Conservation (phyloP, 1,140 invertebrate genomes). For the Procambarus clarkii region DNA sequence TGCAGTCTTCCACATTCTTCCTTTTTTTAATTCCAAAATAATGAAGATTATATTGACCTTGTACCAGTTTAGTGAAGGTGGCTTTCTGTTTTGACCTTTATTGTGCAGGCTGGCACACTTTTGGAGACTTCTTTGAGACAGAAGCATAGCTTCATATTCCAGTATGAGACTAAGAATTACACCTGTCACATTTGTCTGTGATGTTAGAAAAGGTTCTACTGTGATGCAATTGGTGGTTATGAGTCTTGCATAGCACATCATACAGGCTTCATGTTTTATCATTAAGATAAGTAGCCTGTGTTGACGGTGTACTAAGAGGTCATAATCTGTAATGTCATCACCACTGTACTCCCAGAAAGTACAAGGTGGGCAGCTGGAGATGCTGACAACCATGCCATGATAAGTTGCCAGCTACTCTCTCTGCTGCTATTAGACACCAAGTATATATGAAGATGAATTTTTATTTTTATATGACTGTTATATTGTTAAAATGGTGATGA, state of each 20-base stretch:
- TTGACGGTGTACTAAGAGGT: slow-evolving; percentile 9
- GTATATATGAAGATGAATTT: slow-evolving; percentile 69
- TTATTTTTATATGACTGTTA: slow-evolving; percentile 71
- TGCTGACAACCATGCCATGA: slow-evolving; percentile 26
- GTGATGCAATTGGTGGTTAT: slow-evolving; percentile 48
- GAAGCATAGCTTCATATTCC: slow-evolving; percentile 29
- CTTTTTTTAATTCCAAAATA: not conserved
- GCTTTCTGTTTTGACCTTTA: not conserved
- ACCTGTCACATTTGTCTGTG: slow-evolving; percentile 62
- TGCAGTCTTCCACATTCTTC: slow-evolving; percentile 34
- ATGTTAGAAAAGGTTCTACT: slow-evolving; percentile 61
- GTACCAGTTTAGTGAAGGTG: not conserved
- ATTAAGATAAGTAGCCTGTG: not conserved
- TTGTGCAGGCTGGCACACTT: not conserved
- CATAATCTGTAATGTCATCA: slow-evolving; percentile 51
- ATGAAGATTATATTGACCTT: not conserved
- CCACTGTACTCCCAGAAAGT: slow-evolving; percentile 64
- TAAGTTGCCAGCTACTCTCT: slow-evolving; percentile 50
- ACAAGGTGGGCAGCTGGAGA: slow-evolving; percentile 67
- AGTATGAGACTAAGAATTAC: slow-evolving; percentile 51
- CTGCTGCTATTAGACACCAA: slow-evolving; percentile 64
- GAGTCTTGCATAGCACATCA: slow-evolving; percentile 15
- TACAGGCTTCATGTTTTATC: slow-evolving; percentile 5
- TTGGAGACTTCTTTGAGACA: slow-evolving; percentile 17
- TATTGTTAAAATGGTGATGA: slow-evolving; percentile 67